Base-by-base conservation (phyloP, 2,113 vertebrate species). In the Patagioenas fasciata region DNA sequence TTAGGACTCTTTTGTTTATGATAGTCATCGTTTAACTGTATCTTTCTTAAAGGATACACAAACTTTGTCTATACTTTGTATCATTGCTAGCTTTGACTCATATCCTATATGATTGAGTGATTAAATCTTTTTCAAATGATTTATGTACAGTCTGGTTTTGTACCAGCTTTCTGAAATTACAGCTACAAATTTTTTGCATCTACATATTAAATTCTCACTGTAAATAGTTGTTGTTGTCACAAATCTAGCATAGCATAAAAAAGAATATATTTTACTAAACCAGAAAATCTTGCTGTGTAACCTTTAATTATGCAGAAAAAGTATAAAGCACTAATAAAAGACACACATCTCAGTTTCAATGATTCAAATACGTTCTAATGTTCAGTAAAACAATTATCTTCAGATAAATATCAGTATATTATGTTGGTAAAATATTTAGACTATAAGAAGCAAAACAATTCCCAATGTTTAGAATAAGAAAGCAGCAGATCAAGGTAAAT, bases 291-390 rank as follows among this genome's bases (percentile, higher is more conserved):
- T 90, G n/a, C 10, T 74, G 21, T 67, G 16, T 50, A 85, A 64
- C 69, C 32, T 84, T 74, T 86, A 95, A 91, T 84, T 92, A 89
- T n/a, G 81, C 31, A 79, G 28, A 34, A 70, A 53, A 92, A 86
- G 50, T 73, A 64, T 53, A 83, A 94, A 57, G 6, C 13, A 51
- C 16, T 71, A 77, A 64, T 86, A 67, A 80, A 89, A 84, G 23
- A 48, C 32, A 81, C 32, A 50, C 26, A 50, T 51, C 10, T 29
- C 4, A 36, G 48, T 77, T 77, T 61, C 40, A 85, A 91, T 56
- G 4, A 71, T 65, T 58, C 8, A 21, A 29, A 4, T 9, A n/a
- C 23, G 6, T 44, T 56, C 23, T 56, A 20, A 61, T 11, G 24
- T 65, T n/a, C 31, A 38, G 38, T 60, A n/a, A 44, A 85, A 40